Evolutionary conservation across 2,113 vertebrate species (phyloP), one percentile per base, ranked within the genome.

Genomic region (Motacilla alba): DNA sequence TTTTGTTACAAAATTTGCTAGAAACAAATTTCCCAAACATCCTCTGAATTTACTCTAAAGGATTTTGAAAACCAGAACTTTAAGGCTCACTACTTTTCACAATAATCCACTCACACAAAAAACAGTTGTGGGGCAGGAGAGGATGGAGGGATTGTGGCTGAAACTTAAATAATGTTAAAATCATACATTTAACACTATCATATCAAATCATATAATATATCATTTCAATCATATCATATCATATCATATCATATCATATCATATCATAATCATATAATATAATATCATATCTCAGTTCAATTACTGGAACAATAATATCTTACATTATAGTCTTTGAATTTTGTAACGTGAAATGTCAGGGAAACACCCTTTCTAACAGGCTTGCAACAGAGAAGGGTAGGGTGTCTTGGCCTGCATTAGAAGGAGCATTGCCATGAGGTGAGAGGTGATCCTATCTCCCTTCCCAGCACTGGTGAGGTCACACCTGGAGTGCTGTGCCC

Each of bases 101-200:
- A 19, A 27, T 50, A 80, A 64, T 27, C 8, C 8, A 52, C 2
- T 52, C 12, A 67, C 15, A 43, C 14, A 56, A 73, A 47, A 52
- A 67, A 15, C 6, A 56, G 1, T 1, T 68, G 11, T 0, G 13
- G 4, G 8, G 7, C 2, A 10, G 13, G 22, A 64, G 35, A 21
- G 8, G 23, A 52, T n/a, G 20, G 8, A 37, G 3, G 11, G 15
- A 24, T 56, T 56, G 13, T 20, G 63, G 12, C 4, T 56, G 49
- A 30, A 76, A 64, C 1, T 64, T 81, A n/a, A 16, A 22, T 9
- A 68, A 73, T 31, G 7, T 27, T 70, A 66, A 78, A 79, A 52
- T 43, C 2, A 37, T 37, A 12, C 49, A 11, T 69, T 77, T 66
- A 44, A 60, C 5, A 17, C 30, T 58, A 63, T 67, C 17, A 7